Percentiles rank a stretch among this genome's conserved stretches.
phyloP scores from a whole-genome alignment of 2,797 vertebrate genomes.

The Pyrocephalus nanus region DNA sequence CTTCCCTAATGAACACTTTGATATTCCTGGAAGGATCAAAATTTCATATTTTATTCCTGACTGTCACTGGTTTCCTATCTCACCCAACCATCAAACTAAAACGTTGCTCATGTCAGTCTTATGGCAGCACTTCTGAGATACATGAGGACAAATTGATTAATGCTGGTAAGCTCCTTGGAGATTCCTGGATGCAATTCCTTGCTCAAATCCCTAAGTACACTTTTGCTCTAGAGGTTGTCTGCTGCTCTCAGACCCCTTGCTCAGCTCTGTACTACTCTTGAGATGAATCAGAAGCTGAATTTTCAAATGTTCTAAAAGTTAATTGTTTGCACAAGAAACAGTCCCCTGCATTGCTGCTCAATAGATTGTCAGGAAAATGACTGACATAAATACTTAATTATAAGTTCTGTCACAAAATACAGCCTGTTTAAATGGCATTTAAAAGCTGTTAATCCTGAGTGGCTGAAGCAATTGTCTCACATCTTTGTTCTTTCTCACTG shows the following conservation, averaged over 20 bases:
- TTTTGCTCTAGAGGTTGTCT: neutral
- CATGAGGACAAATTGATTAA: neutral
- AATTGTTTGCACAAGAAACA: neutral
- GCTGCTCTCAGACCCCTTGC: neutral
- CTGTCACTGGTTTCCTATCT: neutral
- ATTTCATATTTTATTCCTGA: neutral
- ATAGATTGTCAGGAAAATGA: neutral
- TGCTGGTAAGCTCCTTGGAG: neutral
- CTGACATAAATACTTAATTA: neutral
- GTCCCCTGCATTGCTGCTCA: neutral
- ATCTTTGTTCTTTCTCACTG: neutral
- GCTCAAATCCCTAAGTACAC: neutral
- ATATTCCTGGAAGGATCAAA: neutral
- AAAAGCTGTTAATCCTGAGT: neutral
- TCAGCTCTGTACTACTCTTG: neutral
- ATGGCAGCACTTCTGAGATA: neutral
- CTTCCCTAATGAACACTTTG: neutral
- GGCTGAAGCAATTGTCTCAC: neutral
- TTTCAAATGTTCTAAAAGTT: neutral
- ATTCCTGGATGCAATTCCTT: neutral
- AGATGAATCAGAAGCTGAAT: neutral
- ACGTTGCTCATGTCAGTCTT: accelerated
- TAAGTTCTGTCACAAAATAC: constrained; percentile 10
- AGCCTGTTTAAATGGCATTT: neutral
- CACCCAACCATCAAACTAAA: neutral